Conservation (phyloP, 2,797 vertebrate genomes). For the Gambelia wislizenii region DNA sequence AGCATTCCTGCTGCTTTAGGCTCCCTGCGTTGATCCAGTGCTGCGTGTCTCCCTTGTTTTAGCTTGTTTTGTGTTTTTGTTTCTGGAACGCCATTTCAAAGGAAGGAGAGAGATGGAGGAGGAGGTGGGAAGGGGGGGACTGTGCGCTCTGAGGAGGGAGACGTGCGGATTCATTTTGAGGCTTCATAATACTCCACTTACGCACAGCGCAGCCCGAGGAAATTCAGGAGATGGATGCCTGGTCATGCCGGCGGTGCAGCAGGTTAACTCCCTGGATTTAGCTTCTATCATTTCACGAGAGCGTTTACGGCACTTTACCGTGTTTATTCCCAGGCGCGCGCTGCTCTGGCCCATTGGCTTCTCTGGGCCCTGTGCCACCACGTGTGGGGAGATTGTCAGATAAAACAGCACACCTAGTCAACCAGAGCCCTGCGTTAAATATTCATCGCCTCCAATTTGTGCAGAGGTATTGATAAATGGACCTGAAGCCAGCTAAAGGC, state of each 20-base stretch:
- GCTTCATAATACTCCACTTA: conserved; percentile 81
- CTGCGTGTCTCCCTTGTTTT: neutral
- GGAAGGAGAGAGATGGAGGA: conserved; percentile 6
- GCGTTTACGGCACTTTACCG: conserved; percentile 73
- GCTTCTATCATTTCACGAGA: conserved; percentile 79
- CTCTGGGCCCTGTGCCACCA: conserved; percentile 30
- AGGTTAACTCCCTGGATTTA: conserved; percentile 79
- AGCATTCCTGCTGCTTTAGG: accelerated
- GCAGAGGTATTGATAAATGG: conserved; percentile 72
- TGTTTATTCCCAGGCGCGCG: conserved; percentile 72
- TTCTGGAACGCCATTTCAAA: neutral
- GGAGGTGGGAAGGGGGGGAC: conserved; percentile 22
- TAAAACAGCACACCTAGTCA: conserved; percentile 73
- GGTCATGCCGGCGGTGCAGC: conserved; percentile 79
- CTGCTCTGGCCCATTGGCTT: conserved; percentile 72
- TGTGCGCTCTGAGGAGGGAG: conserved; percentile 48
- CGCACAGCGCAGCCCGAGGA: conserved; percentile 74
- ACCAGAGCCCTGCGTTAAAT: conserved; percentile 74
- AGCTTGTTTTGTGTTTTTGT: conserved; percentile 61
- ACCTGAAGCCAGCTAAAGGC: conserved; percentile 12
- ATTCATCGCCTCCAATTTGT: conserved; percentile 78
- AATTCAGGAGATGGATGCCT: conserved; percentile 83
- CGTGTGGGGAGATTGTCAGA: conserved; percentile 71
- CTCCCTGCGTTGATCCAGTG: accelerated
- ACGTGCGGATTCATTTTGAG: conserved; percentile 81